A percentile compares a stretch with the other conserved stretches of the same genome.
Conservation (phyloP, 2,888 invertebrate species). For the Deladenus siricidicola region DNA sequence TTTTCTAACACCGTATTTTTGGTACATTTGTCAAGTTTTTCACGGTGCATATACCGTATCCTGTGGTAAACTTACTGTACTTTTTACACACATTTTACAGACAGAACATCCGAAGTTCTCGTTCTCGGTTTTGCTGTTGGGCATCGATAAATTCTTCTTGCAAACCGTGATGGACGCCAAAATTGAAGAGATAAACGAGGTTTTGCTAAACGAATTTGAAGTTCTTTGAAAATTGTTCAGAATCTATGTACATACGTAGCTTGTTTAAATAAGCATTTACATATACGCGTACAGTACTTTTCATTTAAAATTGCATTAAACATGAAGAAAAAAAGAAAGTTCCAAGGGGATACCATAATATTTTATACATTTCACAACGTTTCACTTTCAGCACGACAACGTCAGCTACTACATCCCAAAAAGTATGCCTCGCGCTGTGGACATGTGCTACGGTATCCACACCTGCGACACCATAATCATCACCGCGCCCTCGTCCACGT, state of each 20-base stretch:
- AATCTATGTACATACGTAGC: too few species aligned
- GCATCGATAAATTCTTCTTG: background rate
- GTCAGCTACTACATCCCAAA: background rate
- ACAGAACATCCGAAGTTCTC: background rate
- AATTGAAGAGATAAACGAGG: background rate
- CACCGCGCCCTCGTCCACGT: constrained; percentile 11
- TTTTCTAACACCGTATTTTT: too few species aligned
- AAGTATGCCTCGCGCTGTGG: constrained; percentile 8
- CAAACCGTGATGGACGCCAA: background rate
- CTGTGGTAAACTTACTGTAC: too few species aligned
- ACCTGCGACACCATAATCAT: constrained; percentile 11
- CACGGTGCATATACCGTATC: too few species aligned
- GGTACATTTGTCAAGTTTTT: too few species aligned
- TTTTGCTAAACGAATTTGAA: too few species aligned
- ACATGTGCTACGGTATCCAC: background rate
- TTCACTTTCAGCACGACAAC: background rate
- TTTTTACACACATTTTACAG: too few species aligned
- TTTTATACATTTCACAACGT: background rate
- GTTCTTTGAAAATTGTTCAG: too few species aligned
- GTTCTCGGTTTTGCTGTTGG: background rate
- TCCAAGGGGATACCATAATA: background rate
- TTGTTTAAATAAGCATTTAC: too few species aligned
- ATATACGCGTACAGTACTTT: too few species aligned
- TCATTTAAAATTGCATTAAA: too few species aligned
- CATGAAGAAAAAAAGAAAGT: background rate